Conservation (phyloP, 2,797 vertebrate species). For the Sebastes dallii region DNA sequence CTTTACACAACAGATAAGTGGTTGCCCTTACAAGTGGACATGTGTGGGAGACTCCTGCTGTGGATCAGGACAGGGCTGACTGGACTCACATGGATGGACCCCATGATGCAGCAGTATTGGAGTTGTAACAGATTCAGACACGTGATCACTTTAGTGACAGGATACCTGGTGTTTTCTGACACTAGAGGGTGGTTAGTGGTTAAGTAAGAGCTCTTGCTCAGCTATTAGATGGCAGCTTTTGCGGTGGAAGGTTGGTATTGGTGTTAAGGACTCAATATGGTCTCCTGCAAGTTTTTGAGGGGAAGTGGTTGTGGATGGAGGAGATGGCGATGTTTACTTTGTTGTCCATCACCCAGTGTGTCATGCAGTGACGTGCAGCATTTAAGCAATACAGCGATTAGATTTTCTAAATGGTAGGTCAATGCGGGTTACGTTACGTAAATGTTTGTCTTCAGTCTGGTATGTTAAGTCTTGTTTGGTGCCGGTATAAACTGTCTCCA, state of each 20-base stretch:
- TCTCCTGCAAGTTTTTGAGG: not conserved
- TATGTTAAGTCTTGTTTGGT: not conserved
- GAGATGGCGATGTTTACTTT: not conserved
- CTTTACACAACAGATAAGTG: conserved; percentile 70
- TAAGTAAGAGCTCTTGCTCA: not conserved
- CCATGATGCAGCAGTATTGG: not conserved
- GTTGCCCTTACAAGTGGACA: conserved; percentile 39
- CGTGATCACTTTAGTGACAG: not conserved
- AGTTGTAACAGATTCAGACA: not conserved
- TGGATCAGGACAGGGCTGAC: conserved; percentile 42
- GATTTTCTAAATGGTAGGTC: not conserved
- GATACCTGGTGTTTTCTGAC: not conserved
- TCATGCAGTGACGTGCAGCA: not conserved
- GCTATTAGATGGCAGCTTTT: not conserved
- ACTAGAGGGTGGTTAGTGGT: not conserved
- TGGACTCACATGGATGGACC: conserved; percentile 43
- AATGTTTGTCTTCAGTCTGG: not conserved
- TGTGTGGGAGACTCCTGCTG: conserved; percentile 42
- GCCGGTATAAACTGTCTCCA: not conserved
- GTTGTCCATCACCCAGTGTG: not conserved
- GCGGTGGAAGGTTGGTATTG: no score
- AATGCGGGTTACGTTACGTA: not conserved
- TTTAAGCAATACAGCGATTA: not conserved
- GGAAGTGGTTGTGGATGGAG: not conserved
- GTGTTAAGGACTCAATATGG: not conserved